phyloP scores from a whole-genome alignment of 2,113 vertebrate species.

The Podocnemis expansa region DNA sequence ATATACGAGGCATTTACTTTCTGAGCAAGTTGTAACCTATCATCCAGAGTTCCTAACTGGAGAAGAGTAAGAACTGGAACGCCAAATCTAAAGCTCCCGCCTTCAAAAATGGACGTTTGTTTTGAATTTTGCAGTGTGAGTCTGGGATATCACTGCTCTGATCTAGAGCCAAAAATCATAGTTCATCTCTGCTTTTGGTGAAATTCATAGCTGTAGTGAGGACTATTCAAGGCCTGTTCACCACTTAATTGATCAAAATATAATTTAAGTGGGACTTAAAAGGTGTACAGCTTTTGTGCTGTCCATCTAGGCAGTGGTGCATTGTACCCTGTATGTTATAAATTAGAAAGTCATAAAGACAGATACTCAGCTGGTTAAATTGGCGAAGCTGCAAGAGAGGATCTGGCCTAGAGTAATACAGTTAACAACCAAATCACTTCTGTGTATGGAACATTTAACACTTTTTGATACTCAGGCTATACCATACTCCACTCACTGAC shows the following conservation, averaged over 20 bases:
- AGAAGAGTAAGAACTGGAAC: background rate
- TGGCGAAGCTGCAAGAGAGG: background rate
- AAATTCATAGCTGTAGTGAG: conserved; percentile 6
- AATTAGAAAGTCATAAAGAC: conserved; percentile 1
- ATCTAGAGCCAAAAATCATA: background rate
- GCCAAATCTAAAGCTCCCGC: background rate
- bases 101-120: background rate
- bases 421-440: background rate
- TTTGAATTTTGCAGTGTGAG: conserved; percentile 7
- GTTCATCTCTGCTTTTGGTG: background rate
- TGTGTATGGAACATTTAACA: background rate
- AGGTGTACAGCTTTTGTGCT: background rate
- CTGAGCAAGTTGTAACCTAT: background rate
- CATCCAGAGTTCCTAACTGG: background rate
- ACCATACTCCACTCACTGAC: background rate
- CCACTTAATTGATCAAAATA: conserved; percentile 23
- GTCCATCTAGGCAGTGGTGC: background rate
- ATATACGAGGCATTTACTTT: background rate
- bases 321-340: background rate
- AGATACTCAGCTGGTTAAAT: background rate
- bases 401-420: background rate
- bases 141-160: background rate
- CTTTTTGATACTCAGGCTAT: background rate
- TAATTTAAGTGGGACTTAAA: background rate
- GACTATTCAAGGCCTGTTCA: background rate